These are phyloP conservation scores for Pararge aegeria DNA, from an alignment of 1,140 invertebrate species.

Conservation along the genomic window DNA sequence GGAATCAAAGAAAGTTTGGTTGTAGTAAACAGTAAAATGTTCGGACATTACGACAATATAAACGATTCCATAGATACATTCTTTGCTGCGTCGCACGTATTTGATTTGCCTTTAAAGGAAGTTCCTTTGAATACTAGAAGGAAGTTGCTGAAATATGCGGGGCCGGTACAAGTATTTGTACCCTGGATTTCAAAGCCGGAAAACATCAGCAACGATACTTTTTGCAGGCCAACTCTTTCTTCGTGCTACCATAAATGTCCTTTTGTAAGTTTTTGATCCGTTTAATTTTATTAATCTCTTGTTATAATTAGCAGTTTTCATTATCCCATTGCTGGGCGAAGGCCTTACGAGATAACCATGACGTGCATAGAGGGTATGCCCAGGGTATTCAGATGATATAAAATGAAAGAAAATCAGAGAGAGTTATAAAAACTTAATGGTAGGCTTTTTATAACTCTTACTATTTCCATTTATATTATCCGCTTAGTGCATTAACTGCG, in stretches of 20 bases:
- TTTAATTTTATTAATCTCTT: too few relatives aligned
- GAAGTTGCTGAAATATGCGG: slow-evolving; percentile 41
- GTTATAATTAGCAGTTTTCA: too few relatives aligned
- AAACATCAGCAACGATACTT: slow-evolving; percentile 44
- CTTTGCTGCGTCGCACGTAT: slow-evolving; percentile 56
- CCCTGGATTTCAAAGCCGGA: slow-evolving; percentile 51
- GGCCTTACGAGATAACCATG: too few relatives aligned
- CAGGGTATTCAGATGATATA: too few relatives aligned
- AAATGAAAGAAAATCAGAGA: too few relatives aligned
- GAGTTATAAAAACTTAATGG: too few relatives aligned
- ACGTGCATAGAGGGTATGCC: too few relatives aligned
- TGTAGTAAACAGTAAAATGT: slow-evolving; percentile 42
- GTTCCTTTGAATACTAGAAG: slow-evolving; percentile 40
- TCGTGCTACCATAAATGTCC: slow-evolving; percentile 67
- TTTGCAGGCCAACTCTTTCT: slow-evolving; percentile 48
- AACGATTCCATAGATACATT: slow-evolving; percentile 58
- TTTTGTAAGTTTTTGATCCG: slow-evolving; percentile 34
- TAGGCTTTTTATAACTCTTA: too few relatives aligned
- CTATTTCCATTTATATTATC: too few relatives aligned
- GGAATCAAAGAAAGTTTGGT: slow-evolving; percentile 39
- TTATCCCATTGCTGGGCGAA: too few relatives aligned
- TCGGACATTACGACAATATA: slow-evolving; percentile 39
- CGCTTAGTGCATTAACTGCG: too few relatives aligned
- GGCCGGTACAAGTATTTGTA: slow-evolving; percentile 49
- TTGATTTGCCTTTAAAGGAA: slow-evolving; percentile 52